phyloP scores from a whole-genome alignment of 2,113 vertebrate genomes.

The Perca schrenkii region DNA sequence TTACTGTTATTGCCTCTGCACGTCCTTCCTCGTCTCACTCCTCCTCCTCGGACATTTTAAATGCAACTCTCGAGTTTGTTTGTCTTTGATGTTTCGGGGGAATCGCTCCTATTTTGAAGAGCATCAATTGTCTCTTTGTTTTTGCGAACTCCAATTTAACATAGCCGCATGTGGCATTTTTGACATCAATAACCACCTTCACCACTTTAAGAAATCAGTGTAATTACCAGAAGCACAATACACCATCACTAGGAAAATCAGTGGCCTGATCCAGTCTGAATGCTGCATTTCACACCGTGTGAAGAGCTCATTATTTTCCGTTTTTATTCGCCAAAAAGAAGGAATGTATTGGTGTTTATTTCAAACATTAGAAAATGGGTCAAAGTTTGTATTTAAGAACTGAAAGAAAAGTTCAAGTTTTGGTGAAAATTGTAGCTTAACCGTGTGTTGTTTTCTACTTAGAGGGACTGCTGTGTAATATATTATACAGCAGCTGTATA shows the following conservation, averaged over 20 bases:
- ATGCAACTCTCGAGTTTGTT: slow-evolving; percentile 38
- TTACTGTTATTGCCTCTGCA: slow-evolving; percentile 76
- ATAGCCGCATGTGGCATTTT: slow-evolving; percentile 10
- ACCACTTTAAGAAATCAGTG: slow-evolving; percentile 30
- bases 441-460: neutral
- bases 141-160: slow-evolving; percentile 21
- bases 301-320: slow-evolving; percentile 14
- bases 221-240: slow-evolving; percentile 34
- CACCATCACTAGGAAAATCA: slow-evolving; percentile 24
- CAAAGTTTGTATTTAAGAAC: slow-evolving; percentile 9
- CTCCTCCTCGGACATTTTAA: slow-evolving; percentile 45
- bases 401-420: slow-evolving; percentile 4
- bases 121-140: neutral
- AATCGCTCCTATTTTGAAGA: neutral
- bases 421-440: slow-evolving; percentile 14
- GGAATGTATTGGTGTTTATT: neutral
- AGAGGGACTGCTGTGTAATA: slow-evolving; percentile 1
- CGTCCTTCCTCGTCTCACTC: slow-evolving; percentile 65
- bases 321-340: neutral
- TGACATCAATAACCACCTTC: slow-evolving; percentile 5
- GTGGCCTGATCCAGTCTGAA: slow-evolving; percentile 1
- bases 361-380: slow-evolving; percentile 8
- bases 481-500: slow-evolving; percentile 37
- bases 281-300: slow-evolving; percentile 12
- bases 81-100: slow-evolving; percentile 6